These are phyloP conservation scores for Sander lucioperca DNA, from an alignment of 2,113 vertebrate species.

Conservation along the genomic window DNA sequence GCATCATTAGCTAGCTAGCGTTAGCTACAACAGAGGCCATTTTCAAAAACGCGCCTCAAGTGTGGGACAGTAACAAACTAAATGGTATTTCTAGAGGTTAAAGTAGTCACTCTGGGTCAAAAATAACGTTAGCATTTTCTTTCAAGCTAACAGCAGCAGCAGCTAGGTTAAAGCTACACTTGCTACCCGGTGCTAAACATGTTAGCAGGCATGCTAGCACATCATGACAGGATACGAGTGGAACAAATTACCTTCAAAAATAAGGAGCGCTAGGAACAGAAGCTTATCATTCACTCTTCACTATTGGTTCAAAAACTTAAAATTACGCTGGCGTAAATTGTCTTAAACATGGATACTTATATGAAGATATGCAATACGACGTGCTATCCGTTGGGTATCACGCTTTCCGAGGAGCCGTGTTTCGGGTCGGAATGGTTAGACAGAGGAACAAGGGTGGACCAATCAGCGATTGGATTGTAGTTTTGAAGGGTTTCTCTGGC, in stretches of 20 bases:
- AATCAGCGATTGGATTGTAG: slow-evolving; percentile 1
- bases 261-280: fast-evolving
- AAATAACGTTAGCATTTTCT: neutral
- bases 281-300: neutral
- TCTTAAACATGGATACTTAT: neutral
- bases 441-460: slow-evolving; percentile 27
- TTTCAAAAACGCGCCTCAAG: neutral
- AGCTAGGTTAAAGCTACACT: neutral
- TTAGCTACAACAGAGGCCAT: neutral
- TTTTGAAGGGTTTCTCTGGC: neutral
- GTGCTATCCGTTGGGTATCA: neutral
- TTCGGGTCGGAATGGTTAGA: slow-evolving; percentile 60
- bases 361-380: neutral
- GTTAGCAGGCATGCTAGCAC: slow-evolving; percentile 43
- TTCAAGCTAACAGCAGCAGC: neutral
- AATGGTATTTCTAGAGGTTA: neutral
- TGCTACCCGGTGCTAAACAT: neutral
- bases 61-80: fast-evolving
- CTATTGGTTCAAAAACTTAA: fast-evolving
- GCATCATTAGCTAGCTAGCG: neutral
- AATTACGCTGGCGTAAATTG: fast-evolving
- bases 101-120: fast-evolving
- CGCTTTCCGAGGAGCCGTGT: slow-evolving; percentile 9
- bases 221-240: too few relatives aligned
- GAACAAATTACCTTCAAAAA: slow-evolving; percentile 24